These are phyloP conservation scores for Bradysia coprophila DNA, from an alignment of 1,140 invertebrate genomes.

Conservation along the genomic window DNA sequence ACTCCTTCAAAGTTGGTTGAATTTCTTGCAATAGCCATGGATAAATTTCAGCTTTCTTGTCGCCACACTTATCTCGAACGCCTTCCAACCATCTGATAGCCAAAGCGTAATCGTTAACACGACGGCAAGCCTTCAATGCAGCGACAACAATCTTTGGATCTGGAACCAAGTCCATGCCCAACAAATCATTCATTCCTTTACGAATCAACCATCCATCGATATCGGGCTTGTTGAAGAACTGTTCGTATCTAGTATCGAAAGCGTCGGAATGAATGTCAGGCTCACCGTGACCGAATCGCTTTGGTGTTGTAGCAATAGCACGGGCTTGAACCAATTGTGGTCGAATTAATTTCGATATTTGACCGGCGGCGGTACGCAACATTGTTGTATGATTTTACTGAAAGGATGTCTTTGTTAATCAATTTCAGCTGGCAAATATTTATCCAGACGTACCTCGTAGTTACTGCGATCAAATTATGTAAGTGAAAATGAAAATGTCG, in stretches of 20 bases:
- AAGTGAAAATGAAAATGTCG: too few species aligned
- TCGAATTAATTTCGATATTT: too few species aligned
- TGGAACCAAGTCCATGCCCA: constrained; percentile 84
- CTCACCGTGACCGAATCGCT: constrained; percentile 15
- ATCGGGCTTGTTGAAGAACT: constrained; percentile 72
- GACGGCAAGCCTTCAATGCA: constrained; percentile 78
- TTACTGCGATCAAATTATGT: too few species aligned
- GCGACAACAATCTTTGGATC: constrained; percentile 87
- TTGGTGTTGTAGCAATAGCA: too few species aligned
- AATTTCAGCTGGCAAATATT: too few species aligned
- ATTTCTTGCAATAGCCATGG: constrained; percentile 90
- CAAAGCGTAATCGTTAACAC: constrained; percentile 86
- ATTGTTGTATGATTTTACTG: too few species aligned
- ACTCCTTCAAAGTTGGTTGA: constrained; percentile 74
- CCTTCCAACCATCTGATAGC: constrained; percentile 85
- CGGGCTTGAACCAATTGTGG: too few species aligned
- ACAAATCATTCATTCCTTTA: constrained; percentile 64
- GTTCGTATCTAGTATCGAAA: constrained; percentile 58
- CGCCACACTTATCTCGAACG: constrained; percentile 80
- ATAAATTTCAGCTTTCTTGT: constrained; percentile 59
- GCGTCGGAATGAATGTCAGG: constrained; percentile 40
- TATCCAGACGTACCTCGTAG: too few species aligned
- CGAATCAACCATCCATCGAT: constrained; percentile 95
- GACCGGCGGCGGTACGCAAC: too few species aligned
- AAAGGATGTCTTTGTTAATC: too few species aligned